phyloP scores from a whole-genome alignment of 2,888 invertebrate genomes.

The Chaetoderma sp. region DNA sequence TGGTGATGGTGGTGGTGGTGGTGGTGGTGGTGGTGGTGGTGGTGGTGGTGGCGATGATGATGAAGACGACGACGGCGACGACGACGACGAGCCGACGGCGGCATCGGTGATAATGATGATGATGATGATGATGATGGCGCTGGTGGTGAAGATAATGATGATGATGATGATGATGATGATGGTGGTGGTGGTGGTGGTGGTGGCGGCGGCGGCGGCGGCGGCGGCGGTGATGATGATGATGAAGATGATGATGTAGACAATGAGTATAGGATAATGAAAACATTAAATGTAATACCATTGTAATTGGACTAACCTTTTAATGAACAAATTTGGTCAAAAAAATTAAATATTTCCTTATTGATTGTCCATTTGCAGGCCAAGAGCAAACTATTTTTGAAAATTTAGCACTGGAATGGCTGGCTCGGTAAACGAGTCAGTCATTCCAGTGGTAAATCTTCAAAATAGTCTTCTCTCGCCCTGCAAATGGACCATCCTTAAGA shows the following conservation, averaged over 20 bases:
- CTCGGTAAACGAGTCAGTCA: too few relatives aligned
- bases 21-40: neutral
- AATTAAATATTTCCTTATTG: too few relatives aligned
- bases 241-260: neutral
- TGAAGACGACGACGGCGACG: too few relatives aligned
- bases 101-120: neutral
- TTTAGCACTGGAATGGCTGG: too few relatives aligned
- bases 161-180: neutral
- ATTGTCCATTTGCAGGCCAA: too few relatives aligned
- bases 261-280: neutral
- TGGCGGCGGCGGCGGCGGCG: neutral
- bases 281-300: neutral
- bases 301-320: too few relatives aligned
- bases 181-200: neutral
- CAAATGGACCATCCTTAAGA: too few relatives aligned
- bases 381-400: too few relatives aligned
- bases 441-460: too few relatives aligned
- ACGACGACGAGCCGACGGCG: too few relatives aligned
- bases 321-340: too few relatives aligned
- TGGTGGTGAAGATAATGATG: neutral
- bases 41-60: neutral
- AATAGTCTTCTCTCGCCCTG: too few relatives aligned
- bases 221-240: neutral
- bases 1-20: neutral
- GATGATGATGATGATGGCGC: neutral